Conservation (phyloP, 2,888 invertebrate genomes). For the Griposia aprilina region DNA sequence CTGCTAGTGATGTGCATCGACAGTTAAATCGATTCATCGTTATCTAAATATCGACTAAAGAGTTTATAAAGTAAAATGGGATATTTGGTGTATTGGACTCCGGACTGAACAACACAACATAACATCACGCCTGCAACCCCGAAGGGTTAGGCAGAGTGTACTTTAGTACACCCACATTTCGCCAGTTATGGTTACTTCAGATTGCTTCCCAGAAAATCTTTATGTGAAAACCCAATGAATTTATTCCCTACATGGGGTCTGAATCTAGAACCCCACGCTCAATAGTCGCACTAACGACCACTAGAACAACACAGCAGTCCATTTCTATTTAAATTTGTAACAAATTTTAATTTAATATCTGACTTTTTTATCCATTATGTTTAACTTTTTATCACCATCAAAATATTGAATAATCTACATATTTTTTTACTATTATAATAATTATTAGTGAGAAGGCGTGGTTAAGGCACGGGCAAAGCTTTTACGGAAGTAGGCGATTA, state of each 20-base stretch:
- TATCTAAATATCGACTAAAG: constrained; percentile 2
- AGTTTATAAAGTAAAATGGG: background rate
- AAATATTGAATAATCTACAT: constrained; percentile 4
- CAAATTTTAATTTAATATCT: background rate
- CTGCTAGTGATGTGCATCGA: constrained; percentile 49
- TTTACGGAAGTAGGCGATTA: constrained; percentile 27
- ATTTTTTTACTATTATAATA: constrained; percentile 11
- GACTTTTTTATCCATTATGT: background rate
- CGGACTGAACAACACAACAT: no score
- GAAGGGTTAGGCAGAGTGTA: background rate
- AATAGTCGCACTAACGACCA: background rate
- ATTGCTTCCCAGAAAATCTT: background rate
- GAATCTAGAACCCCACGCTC: no score
- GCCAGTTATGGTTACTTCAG: background rate
- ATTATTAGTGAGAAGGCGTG: constrained; percentile 33
- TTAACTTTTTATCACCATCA: background rate
- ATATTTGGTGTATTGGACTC: background rate
- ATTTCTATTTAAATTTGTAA: background rate
- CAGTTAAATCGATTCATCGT: background rate
- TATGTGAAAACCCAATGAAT: background rate
- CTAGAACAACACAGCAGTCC: background rate
- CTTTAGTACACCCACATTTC: background rate
- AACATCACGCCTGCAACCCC: no score
- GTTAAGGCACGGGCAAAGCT: background rate
- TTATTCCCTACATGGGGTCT: no score